Conservation (phyloP, 2,797 vertebrate genomes). For the Chaetophractus vellerosus region DNA sequence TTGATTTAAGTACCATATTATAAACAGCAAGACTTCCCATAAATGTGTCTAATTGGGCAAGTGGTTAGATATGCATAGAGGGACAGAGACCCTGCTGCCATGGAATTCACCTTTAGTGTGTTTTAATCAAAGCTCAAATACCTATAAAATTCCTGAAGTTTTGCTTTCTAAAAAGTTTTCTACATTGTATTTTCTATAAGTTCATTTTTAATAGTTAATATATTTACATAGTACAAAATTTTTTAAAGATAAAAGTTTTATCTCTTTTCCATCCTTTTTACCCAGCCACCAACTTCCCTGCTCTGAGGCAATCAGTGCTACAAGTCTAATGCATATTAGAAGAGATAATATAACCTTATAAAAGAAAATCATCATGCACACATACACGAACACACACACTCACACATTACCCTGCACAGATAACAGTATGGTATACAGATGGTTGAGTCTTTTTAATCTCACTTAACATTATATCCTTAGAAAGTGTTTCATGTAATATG, state of each 20-base stretch:
- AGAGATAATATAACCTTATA: background rate
- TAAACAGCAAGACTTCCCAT: background rate
- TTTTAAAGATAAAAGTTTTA: background rate
- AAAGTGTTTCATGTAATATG: background rate
- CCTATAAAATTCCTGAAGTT: background rate
- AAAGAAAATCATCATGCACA: background rate
- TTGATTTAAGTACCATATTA: background rate
- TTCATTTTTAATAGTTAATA: conserved; percentile 6
- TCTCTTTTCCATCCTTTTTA: background rate
- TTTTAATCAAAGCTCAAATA: conserved; percentile 22
- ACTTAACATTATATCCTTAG: background rate
- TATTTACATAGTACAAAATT: background rate
- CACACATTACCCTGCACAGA: background rate
- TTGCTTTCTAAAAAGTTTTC: background rate
- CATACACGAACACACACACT: background rate
- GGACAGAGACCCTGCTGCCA: background rate
- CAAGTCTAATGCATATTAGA: background rate
- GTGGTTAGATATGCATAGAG: background rate
- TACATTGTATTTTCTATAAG: background rate
- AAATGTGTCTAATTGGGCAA: conserved; percentile 37
- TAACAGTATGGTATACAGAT: background rate
- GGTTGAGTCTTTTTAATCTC: background rate
- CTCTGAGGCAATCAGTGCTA: background rate
- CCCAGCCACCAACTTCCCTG: background rate
- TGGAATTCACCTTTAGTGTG: background rate